Base-by-base conservation (phyloP, 92 coral and sea anemone genomes). In the Palythoa caribaeorum region DNA sequence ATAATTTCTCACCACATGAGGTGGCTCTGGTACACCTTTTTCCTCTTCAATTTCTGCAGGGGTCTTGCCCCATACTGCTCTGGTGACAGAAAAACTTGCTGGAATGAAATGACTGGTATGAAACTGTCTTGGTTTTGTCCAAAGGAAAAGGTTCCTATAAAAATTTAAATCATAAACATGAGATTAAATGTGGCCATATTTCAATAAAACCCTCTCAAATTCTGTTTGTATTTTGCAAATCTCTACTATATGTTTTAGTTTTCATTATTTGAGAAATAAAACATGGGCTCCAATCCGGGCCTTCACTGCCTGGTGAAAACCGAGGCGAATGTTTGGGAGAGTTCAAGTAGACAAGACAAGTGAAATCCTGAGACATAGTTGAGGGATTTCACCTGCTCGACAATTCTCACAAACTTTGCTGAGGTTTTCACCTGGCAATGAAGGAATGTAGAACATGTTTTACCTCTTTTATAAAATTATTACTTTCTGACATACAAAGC, bases 11-110 rank as follows among this genome's bases (percentile, higher is more conserved):
- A 95, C 96, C 93, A 88, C 85, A 52, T 78, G 87, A 47, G 91
- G 93, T 53, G 94, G 96, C 51, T 95, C 98, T 2, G 98, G 93
- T 9, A 95, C 80, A 7, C 95, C 96, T 37, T 84, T 91, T 79
- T 96, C 94, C 51, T 93, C 93, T 35, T 95, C 98, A 20, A 95
- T 79, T 62, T 96, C 99, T 14, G 90, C 88, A 3, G 73, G 92
- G 8, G 99, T 90, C 81, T 91, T 96, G 0, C 98, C 98, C 96
- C 96, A 91, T 36, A 92, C 62, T 37, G 96, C 96, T 87, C 96
- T 92, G 14, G 96, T 93, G 73, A 96, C 90, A 72, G 99, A 96
- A 73, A 96, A 96, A 16, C 93, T 95, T 8, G 87, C 17, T 16
- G 87, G 90, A 5, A 78, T 71, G 73, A n/a, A 53, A 3, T 89